Conservation (phyloP, 2,797 vertebrate species). For the Pitangus sulphuratus region DNA sequence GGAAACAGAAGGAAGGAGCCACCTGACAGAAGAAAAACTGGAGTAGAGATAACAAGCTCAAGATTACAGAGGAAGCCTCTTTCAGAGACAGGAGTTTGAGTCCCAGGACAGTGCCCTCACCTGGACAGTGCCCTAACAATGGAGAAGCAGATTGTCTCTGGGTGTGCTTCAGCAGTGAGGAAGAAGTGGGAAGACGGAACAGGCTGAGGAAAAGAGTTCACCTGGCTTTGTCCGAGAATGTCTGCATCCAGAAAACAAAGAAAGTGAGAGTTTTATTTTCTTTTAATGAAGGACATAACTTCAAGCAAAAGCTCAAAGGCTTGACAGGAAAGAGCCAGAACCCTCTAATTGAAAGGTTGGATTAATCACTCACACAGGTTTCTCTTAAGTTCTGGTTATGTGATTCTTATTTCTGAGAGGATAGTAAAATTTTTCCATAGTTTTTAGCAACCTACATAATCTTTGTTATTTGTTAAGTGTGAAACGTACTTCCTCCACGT, state of each 20-base stretch:
- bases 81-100: not conserved
- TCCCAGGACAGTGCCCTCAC: not conserved
- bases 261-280: not conserved
- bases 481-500: not conserved
- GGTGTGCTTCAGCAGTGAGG: not conserved
- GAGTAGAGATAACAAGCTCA: not conserved
- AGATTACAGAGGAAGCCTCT: not conserved
- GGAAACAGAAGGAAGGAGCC: not conserved
- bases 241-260: not conserved
- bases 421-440: not conserved
- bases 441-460: not conserved
- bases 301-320: not conserved
- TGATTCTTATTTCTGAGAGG: not conserved
- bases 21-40: not conserved
- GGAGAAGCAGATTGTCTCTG: rapidly evolving
- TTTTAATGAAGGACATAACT: not conserved
- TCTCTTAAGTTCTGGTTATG: not conserved
- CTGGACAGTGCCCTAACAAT: not conserved
- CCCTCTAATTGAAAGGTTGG: not conserved
- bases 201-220: not conserved
- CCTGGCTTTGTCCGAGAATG: not conserved
- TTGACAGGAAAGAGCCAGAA: not conserved
- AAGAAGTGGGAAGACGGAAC: not conserved
- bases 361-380: not conserved
- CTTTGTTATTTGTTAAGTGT: not conserved